Conservation (phyloP, 2,113 vertebrate genomes). For the Channa maculata region DNA sequence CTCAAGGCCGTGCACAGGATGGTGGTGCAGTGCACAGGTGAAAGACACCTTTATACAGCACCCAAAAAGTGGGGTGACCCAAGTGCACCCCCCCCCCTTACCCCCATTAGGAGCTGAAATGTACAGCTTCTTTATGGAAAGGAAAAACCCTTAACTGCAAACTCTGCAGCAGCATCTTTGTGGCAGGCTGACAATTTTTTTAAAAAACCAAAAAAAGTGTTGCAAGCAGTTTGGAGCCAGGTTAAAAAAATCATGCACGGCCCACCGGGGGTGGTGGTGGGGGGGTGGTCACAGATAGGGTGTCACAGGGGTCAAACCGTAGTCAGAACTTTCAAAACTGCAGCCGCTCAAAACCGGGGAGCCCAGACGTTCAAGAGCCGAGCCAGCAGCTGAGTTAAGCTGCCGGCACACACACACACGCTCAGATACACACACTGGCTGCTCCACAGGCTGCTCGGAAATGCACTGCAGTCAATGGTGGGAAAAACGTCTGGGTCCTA, state of each 20-base stretch:
- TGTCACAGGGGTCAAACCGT: slow-evolving; percentile 56
- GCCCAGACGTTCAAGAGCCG: slow-evolving; percentile 46
- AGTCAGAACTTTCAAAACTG: slow-evolving; percentile 30
- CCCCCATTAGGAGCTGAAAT: neutral
- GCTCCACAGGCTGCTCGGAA: slow-evolving; percentile 57
- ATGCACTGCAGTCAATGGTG: slow-evolving; percentile 73
- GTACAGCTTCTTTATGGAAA: neutral
- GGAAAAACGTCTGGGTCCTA: slow-evolving; percentile 75
- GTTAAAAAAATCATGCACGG: slow-evolving; percentile 18
- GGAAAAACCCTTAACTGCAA: too few species aligned
- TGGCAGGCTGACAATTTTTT: too few species aligned
- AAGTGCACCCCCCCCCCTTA: slow-evolving; percentile 1
- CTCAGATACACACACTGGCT: slow-evolving; percentile 14
- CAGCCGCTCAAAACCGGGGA: slow-evolving; percentile 39
- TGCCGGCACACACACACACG: slow-evolving; percentile 38
- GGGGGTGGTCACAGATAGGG: neutral
- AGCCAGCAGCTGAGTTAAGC: slow-evolving; percentile 65
- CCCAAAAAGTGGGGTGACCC: slow-evolving; percentile 13
- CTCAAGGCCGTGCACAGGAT: neutral
- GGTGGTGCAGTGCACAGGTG: neutral
- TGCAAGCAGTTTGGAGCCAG: neutral
- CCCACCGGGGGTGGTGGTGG: too few species aligned
- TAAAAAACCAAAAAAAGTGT: neutral
- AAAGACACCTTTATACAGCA: neutral
- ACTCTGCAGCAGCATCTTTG: too few species aligned